These are phyloP conservation scores for Fragum sueziense DNA, from an alignment of 2,888 invertebrate species.

Conservation along the genomic window DNA sequence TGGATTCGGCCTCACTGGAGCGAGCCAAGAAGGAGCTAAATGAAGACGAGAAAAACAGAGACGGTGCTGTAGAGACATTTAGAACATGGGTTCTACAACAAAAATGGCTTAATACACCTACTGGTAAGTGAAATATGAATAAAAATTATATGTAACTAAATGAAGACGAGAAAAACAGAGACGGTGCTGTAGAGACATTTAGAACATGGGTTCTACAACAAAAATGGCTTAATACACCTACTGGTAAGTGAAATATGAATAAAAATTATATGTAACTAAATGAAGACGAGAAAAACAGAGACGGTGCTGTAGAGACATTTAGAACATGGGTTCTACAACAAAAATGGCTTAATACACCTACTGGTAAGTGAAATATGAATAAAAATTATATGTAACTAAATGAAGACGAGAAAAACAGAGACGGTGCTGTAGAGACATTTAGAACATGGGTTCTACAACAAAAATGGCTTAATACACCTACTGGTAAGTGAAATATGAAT, in stretches of 20 bases:
- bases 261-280: too few relatives aligned
- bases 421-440: conserved; percentile 40
- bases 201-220: conserved; percentile 12
- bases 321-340: conserved; percentile 9
- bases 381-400: too few relatives aligned
- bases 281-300: conserved; percentile 51
- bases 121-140: too few relatives aligned
- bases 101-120: conserved; percentile 48
- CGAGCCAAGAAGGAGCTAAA: conserved; percentile 46
- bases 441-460: conserved; percentile 12
- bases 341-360: conserved; percentile 7
- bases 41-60: conserved; percentile 49
- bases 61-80: conserved; percentile 40
- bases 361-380: too few relatives aligned
- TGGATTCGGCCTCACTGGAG: too few relatives aligned
- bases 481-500: too few relatives aligned
- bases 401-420: conserved; percentile 52
- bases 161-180: conserved; percentile 52
- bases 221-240: conserved; percentile 3
- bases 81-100: conserved; percentile 40
- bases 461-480: conserved; percentile 3
- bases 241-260: too few relatives aligned
- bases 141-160: too few relatives aligned
- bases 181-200: conserved; percentile 40
- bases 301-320: conserved; percentile 39